Percentiles rank a stretch among this genome's conserved stretches.
Conservation (phyloP, 1,140 invertebrate genomes). For the Zaprionus camerounensis region DNA sequence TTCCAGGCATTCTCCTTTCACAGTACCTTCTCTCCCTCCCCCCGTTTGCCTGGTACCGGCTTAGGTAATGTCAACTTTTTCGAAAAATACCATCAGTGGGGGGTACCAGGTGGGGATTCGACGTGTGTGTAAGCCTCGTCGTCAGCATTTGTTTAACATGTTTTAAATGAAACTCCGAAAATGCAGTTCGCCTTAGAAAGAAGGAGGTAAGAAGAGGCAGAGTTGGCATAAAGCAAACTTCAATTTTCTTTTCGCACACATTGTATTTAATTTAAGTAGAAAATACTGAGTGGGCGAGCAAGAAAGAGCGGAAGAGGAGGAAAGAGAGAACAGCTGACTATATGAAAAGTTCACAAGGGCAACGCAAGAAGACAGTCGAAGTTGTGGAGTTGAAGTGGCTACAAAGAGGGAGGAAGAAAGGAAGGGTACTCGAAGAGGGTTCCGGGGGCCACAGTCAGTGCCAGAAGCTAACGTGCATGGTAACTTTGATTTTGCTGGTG, state of each 20-base stretch:
- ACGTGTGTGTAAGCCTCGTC: constrained; percentile 31
- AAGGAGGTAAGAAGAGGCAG: constrained; percentile 34
- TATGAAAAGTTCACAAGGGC: constrained; percentile 50
- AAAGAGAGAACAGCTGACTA: constrained; percentile 8
- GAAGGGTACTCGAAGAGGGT: too few relatives aligned
- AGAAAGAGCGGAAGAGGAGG: neutral
- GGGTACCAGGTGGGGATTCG: constrained; percentile 1
- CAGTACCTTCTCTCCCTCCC: too few relatives aligned
- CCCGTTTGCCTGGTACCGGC: neutral
- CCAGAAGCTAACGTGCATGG: constrained; percentile 51
- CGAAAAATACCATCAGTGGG: neutral
- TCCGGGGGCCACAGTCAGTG: constrained; percentile 19
- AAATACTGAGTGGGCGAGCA: constrained; percentile 49
- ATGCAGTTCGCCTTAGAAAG: constrained; percentile 4
- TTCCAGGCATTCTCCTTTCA: neutral
- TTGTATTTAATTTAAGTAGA: constrained; percentile 82
- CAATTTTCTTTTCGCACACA: constrained; percentile 79
- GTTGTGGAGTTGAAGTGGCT: constrained; percentile 27
- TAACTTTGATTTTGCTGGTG: constrained; percentile 72
- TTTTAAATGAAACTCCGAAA: constrained; percentile 56
- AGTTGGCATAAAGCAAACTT: constrained; percentile 76
- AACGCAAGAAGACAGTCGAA: constrained; percentile 24
- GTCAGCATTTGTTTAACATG: constrained; percentile 62
- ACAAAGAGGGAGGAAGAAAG: constrained; percentile 7
- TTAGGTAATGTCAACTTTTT: constrained; percentile 52